Percentiles rank a stretch among this genome's conserved stretches.
phyloP scores from a whole-genome alignment of 2,797 vertebrate species.

The Acomys russatus region DNA sequence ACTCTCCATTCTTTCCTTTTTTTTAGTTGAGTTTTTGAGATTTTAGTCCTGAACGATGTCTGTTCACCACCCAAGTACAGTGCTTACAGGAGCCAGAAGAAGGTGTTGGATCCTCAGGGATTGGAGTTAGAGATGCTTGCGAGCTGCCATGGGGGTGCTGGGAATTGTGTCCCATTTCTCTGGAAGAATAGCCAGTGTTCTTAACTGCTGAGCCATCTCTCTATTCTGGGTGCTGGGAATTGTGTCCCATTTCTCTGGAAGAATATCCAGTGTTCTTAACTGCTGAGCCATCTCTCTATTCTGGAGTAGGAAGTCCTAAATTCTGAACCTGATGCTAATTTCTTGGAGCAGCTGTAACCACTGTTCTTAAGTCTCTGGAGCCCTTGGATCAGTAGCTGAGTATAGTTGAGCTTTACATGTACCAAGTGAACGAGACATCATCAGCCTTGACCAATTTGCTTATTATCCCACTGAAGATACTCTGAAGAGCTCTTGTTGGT shows the following conservation, averaged over 20 bases:
- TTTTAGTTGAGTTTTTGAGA: neutral
- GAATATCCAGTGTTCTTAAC: neutral
- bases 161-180: neutral
- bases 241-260: neutral
- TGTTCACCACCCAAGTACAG: neutral
- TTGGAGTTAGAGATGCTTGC: neutral
- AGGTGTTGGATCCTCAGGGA: neutral
- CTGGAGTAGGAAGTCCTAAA: neutral
- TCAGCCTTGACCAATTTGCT: neutral
- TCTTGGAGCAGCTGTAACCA: neutral
- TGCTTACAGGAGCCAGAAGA: neutral
- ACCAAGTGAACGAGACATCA: neutral
- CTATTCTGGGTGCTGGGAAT: neutral
- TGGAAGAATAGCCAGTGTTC: neutral
- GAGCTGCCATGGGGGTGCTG: neutral
- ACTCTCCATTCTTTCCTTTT: neutral
- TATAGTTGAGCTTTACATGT: neutral
- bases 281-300: neutral
- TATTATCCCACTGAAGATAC: neutral
- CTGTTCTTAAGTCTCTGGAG: neutral
- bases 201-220: neutral
- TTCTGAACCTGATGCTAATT: neutral
- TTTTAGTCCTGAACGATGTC: neutral
- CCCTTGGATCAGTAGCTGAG: neutral
- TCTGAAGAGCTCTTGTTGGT: slow-evolving; percentile 17